Conservation (phyloP, 1,140 invertebrate genomes). For the Myzus persicae region DNA sequence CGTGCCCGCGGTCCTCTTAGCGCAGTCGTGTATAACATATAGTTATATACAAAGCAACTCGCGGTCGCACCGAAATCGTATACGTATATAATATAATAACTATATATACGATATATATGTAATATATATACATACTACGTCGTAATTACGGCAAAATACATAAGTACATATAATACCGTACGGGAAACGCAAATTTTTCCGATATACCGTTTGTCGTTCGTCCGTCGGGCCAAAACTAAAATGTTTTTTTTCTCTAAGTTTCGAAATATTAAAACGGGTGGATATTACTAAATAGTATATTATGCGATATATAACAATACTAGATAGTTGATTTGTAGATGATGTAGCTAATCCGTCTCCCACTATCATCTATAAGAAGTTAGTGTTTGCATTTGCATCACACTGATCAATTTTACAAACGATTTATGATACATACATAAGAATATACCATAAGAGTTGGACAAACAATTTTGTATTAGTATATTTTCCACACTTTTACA, state of each 20-base stretch:
- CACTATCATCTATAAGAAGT: background rate
- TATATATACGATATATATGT: background rate
- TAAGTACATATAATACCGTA: background rate
- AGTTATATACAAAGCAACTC: slow-evolving; percentile 9
- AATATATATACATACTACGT: background rate
- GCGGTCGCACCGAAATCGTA: slow-evolving; percentile 38
- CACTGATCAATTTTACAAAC: too few relatives aligned
- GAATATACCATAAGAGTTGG: too few relatives aligned
- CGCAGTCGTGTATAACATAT: slow-evolving; percentile 20
- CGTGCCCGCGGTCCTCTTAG: slow-evolving; percentile 43
- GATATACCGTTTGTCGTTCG: background rate
- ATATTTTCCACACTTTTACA: too few relatives aligned
- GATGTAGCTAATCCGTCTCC: background rate
- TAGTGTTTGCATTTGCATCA: background rate
- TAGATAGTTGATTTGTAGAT: background rate
- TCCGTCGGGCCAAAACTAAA: background rate
- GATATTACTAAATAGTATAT: background rate
- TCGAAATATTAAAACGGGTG: background rate
- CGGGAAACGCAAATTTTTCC: background rate
- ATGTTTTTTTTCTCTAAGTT: too few relatives aligned
- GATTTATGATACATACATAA: too few relatives aligned
- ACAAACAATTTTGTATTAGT: too few relatives aligned
- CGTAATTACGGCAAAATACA: background rate
- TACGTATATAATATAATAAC: background rate
- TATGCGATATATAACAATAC: background rate